These are phyloP conservation scores for Acanthosoma haemorrhoidale DNA, from an alignment of 2,888 invertebrate species.

Conservation along the genomic window DNA sequence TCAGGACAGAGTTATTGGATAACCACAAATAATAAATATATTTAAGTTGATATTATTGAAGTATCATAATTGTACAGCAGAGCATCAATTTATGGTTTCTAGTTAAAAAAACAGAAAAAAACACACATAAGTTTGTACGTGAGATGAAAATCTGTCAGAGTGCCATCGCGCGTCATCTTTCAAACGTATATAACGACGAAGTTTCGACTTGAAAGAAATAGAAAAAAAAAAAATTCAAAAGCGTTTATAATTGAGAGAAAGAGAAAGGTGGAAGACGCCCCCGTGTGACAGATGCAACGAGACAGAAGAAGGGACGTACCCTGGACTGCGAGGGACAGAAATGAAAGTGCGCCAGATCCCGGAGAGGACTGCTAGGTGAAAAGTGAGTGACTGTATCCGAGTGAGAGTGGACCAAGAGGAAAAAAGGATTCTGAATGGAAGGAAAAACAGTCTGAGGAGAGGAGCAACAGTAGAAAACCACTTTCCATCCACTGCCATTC, in stretches of 20 bases:
- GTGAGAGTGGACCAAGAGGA: slow-evolving; percentile 1
- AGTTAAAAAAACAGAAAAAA: too few relatives aligned
- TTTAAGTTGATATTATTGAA: too few relatives aligned
- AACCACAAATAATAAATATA: too few relatives aligned
- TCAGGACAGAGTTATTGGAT: too few relatives aligned
- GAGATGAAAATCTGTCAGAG: neutral
- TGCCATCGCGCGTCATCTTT: neutral
- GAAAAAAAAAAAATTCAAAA: neutral
- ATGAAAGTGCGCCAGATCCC: neutral
- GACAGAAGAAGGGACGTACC: neutral
- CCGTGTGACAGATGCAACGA: slow-evolving; percentile 8
- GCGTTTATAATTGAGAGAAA: neutral
- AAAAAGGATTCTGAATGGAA: slow-evolving; percentile 1
- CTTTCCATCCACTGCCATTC: neutral
- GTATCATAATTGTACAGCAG: too few relatives aligned
- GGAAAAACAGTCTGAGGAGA: neutral
- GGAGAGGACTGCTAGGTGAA: neutral
- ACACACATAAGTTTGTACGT: too few relatives aligned
- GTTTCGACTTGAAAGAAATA: too few relatives aligned
- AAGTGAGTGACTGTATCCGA: neutral
- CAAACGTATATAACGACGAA: neutral
- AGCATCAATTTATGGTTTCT: too few relatives aligned
- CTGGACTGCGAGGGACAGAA: too few relatives aligned
- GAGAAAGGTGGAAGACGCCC: too few relatives aligned
- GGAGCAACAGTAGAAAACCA: neutral